Percentiles rank a stretch among this genome's conserved stretches.
Evolutionary conservation across 2,888 invertebrate genomes (phyloP).

Genomic region (Caprella mutica): DNA sequence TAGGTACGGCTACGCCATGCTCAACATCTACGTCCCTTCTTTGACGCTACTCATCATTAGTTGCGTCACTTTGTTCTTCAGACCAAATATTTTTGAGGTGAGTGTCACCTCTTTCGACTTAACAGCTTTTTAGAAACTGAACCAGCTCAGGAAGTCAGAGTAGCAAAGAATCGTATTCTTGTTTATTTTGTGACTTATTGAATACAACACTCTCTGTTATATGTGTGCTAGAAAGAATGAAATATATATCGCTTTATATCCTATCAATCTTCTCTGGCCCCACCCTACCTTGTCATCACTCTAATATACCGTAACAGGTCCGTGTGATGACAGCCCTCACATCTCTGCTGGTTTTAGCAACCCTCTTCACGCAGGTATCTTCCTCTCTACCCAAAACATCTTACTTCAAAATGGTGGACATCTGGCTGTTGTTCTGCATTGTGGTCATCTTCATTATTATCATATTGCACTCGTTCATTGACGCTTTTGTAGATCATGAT

Average conservation of each 20-base stretch:
- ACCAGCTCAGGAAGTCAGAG: too few species aligned
- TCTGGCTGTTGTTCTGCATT: conserved; percentile 28
- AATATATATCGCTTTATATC: too few species aligned
- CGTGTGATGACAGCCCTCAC: conserved; percentile 23
- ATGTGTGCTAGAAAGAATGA: too few species aligned
- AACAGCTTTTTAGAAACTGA: too few species aligned
- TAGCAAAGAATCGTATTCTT: too few species aligned
- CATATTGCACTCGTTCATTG: conserved; percentile 23
- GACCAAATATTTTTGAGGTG: conserved; percentile 27
- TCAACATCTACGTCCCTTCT: conserved; percentile 24
- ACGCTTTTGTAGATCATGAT: conserved; percentile 14
- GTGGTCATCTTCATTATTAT: conserved; percentile 23
- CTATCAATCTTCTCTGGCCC: too few species aligned
- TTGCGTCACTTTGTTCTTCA: conserved; percentile 28
- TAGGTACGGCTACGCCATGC: conserved; percentile 24
- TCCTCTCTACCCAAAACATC: conserved; percentile 26
- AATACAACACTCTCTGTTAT: too few species aligned
- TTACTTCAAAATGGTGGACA: conserved; percentile 29
- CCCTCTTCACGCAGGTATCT: conserved; percentile 28
- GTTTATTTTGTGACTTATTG: too few species aligned
- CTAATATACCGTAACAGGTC: too few species aligned
- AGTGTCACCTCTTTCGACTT: too few species aligned
- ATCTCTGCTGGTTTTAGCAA: conserved; percentile 24
- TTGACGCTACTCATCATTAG: conserved; percentile 20
- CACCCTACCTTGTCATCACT: too few species aligned